These are phyloP conservation scores for Xenentodon cancila DNA, from an alignment of 2,797 vertebrate species.

Conservation along the genomic window DNA sequence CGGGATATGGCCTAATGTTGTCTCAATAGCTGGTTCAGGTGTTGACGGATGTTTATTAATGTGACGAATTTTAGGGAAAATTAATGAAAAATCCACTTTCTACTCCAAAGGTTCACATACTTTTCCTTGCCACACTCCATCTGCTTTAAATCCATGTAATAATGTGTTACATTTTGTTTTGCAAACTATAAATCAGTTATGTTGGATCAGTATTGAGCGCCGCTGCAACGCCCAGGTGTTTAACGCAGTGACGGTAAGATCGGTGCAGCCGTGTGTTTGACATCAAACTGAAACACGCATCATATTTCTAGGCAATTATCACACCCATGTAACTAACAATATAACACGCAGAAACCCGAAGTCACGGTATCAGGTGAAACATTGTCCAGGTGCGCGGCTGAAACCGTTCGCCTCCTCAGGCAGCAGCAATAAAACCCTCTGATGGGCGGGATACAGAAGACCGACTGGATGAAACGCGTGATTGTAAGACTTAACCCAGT, in stretches of 20 bases:
- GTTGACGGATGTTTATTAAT: too few species aligned
- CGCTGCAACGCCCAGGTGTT: too few species aligned
- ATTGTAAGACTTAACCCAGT: constrained; percentile 36
- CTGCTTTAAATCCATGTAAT: too few species aligned
- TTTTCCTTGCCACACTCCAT: too few species aligned
- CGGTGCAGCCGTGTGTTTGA: too few species aligned
- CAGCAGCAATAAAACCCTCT: constrained; percentile 22
- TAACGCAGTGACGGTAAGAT: too few species aligned
- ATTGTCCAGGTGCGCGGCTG: constrained; percentile 38
- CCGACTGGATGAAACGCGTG: constrained; percentile 36
- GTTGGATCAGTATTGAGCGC: too few species aligned
- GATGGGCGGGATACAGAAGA: constrained; percentile 26
- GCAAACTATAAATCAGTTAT: constrained; percentile 13
- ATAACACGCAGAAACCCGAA: constrained; percentile 22
- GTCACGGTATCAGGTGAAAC: constrained; percentile 25
- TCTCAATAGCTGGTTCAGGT: too few species aligned
- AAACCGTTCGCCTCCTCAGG: constrained; percentile 38
- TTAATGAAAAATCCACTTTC: too few species aligned
- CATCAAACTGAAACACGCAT: constrained; percentile 18
- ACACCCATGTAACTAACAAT: constrained; percentile 17
- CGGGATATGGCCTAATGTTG: too few species aligned
- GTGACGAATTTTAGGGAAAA: too few species aligned
- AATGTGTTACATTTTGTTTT: background rate
- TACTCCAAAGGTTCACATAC: too few species aligned
- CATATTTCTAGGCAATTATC: constrained; percentile 44